Base-by-base conservation (phyloP, 2,888 invertebrate genomes). In the Heliconius aoede region DNA sequence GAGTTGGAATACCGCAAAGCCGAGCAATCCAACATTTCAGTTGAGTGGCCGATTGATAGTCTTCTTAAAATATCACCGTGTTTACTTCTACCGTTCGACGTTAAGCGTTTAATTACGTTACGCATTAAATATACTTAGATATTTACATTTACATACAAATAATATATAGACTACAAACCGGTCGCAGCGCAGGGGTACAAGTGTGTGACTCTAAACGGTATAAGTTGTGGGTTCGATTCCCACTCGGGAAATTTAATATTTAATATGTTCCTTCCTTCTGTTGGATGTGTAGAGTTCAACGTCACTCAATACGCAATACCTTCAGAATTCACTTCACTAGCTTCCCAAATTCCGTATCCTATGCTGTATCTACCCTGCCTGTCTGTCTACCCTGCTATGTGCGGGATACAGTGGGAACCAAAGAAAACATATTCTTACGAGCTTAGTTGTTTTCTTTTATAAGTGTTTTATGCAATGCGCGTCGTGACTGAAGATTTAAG, bases 1-100 rank as follows among this genome's bases (percentile, higher is more conserved):
- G 75, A 81, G 81, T 81, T 80, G 80, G 78, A 77, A 80, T 78
- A 78, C 77, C 80, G 79, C 78, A 80, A 82, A 83, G 82, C 77
- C 73, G 79, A 79, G 81, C 80, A 84, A 82, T 83, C 84, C 81
- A 83, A 85, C 82, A 85, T 86, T 86, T 87, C 85, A 87, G 86
- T 88, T 87, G 86, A 83, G 84, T 82, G 84, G 82, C 85, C 85
- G 87, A 85, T 87, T 87, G 85, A 86, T 85, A 82, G 85, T 82
- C 80, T 84, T 84, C 86, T 86, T 82, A 85, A 88, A 88, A 87
- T 87, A 88, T 83, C 85, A 79, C 74, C 79, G 76, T 88, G 87
- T 86, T 87, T 88, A 89, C 83, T 80, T 76, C 76, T 77, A 79
- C 79, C 81, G 83, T 83, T 84, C 83, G 82, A 84, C 81, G 83